Evolutionary conservation across 1,140 invertebrate species (phyloP), one percentile per base, ranked within the genome.

Genomic region (Ips typographus): DNA sequence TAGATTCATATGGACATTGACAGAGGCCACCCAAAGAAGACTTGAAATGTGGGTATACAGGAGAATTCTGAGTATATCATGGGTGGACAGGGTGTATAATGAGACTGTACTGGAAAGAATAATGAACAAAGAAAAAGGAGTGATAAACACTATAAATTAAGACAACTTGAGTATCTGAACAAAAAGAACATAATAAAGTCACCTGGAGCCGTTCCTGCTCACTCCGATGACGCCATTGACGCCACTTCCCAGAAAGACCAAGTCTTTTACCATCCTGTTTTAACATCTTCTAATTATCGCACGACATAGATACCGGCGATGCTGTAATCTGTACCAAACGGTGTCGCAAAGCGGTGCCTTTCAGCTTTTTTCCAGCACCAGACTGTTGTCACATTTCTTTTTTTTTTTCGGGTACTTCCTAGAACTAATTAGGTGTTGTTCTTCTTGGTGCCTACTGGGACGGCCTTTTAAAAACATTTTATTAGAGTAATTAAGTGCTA

Each of bases 281-380:
- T 63, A 41, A 52, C 40, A 44, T 62, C 47, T 36, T 52, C 67
- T 69, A 69, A 69, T 69, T 69, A 69, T 69, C 67, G 57, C 67
- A 43, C 58, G 59, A 69, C 58, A 69, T 52, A 59, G 52, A 67
- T 49, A 59, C 42, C 49, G 56, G 41, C 36, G 65, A 59, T 60
- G 41, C 65, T 52, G 51, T 67, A 67, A 67, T 67, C 65, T 59
- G 42, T 52, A 55, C 52, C 51, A 52, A 56, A 47, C 42, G 37
- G 3, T 47, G 37, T 41, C 56, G 22, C 22, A 22, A 22, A 22
- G 22, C 22, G 55, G 44, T n/a, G 44, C n/a, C 44, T 47, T 47
- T 47, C 44, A 41, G 39, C 44, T 47, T 47, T 4, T n/a, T 47
- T 47, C 44, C 44, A 47, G 44, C 44, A 47, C 4, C 44, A 4